Conservation (phyloP, 1,140 invertebrate species). For the Bombus consobrinus region DNA sequence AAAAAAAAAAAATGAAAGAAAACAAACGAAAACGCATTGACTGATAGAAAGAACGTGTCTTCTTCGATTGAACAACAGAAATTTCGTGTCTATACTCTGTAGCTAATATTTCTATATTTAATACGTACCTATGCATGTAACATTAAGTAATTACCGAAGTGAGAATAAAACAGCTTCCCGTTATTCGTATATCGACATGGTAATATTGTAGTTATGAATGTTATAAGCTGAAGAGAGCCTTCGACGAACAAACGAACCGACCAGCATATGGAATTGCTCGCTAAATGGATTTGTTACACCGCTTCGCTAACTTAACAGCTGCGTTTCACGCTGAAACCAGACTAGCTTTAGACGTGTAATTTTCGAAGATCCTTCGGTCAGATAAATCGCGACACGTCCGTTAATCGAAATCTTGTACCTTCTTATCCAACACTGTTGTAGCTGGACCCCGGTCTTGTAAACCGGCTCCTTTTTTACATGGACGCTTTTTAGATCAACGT, state of each 20-base stretch:
- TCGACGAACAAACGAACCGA: conserved; percentile 41
- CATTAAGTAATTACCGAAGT: too few relatives aligned
- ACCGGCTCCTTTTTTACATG: not conserved
- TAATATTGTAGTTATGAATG: not conserved
- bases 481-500: conserved; percentile 34
- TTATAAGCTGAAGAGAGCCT: conserved; percentile 17
- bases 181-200: too few relatives aligned
- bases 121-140: too few relatives aligned
- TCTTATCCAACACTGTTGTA: not conserved
- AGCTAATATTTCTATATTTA: too few relatives aligned
- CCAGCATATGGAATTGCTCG: conserved; percentile 51
- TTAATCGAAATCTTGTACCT: conserved; percentile 45
- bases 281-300: conserved; percentile 69
- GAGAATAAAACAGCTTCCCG: too few relatives aligned
- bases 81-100: too few relatives aligned
- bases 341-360: conserved; percentile 62
- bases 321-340: conserved; percentile 42
- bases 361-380: conserved; percentile 54
- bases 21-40: too few relatives aligned
- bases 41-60: too few relatives aligned
- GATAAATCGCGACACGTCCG: conserved; percentile 64
- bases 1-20: too few relatives aligned
- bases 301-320: conserved; percentile 21
- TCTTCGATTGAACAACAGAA: too few relatives aligned
- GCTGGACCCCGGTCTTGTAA: not conserved